Base-by-base conservation (phyloP, 2,113 vertebrate genomes). In the Fulica atra region DNA sequence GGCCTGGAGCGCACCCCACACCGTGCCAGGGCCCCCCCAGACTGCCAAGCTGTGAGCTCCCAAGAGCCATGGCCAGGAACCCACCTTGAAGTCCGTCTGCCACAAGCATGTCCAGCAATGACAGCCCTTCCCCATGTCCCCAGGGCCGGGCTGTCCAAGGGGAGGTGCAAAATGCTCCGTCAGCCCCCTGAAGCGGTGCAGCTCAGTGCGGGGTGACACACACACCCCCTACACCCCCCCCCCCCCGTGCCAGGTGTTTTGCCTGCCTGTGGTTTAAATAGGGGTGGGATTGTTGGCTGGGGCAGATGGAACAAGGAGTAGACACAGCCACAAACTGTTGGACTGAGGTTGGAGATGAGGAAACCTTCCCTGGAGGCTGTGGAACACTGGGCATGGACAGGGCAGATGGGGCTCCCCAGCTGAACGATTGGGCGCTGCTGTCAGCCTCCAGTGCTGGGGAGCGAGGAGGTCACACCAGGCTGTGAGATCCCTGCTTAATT, bases 1-100 rank as follows among this genome's bases (percentile, higher is more conserved):
- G 54, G 29, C 36, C 10, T 3, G 51, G 36, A 13, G n/a, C 9
- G 1, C 2, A 7, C 68, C 17, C 1, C 2, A 19, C 26, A 0
- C 16, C 38, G 7, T 35, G 35, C 35, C 38, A 7, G 48, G 48
- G 36, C 33, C 46, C 17, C 38, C 53, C 33, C 2, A 2, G 10
- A 9, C n/a, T 17, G 11, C 4, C 2, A 40, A 26, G 15, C 24
- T 2, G 2, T 23, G 46, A 36, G 26, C 17, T 51, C 31, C 36
- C 1, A 3, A 42, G 33, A 69, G 64, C 26, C 1, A 8, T 46
- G 44, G 42, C 42, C 42, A 20, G 36, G 36, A 44, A 24, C 63
- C 44, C 20, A 21, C 33, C 64, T 53, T 3, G 0, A 44, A 69
- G 53, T 54, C 28, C 0, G 0, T 13, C 33, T 31, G 42, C 42